Evolutionary conservation across 2,888 invertebrate species (phyloP).

Genomic region (Halictus ligatus): DNA sequence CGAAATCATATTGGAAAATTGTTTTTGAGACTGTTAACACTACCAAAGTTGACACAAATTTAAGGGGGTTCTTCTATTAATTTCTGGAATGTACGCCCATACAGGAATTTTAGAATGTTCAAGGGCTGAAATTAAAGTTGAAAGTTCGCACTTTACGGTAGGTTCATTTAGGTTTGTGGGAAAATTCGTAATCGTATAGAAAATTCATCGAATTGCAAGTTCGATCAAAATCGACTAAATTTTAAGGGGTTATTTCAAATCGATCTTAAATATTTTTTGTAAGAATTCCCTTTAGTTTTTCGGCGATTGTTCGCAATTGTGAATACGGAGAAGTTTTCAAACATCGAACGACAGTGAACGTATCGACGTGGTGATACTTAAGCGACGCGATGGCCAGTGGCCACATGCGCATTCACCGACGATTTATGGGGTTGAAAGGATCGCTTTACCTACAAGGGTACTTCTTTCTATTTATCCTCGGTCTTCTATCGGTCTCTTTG

Average conservation of each 20-base stretch:
- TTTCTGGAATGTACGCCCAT: too few species aligned
- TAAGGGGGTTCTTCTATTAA: too few species aligned
- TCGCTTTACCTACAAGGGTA: background rate
- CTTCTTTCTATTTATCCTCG: background rate
- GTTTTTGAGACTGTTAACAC: too few species aligned
- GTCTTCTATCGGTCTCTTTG: conserved; percentile 3
- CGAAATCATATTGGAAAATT: too few species aligned
- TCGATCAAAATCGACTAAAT: background rate
- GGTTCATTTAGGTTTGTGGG: background rate
- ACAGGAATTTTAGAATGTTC: too few species aligned
- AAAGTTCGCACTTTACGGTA: background rate
- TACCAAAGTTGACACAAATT: too few species aligned
- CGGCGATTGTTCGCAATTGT: background rate
- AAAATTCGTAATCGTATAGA: background rate
- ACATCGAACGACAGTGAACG: background rate
- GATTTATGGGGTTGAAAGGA: conserved; percentile 15
- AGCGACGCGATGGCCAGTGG: conserved; percentile 15
- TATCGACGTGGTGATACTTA: conserved; percentile 5
- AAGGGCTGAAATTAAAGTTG: background rate
- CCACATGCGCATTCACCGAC: conserved; percentile 13
- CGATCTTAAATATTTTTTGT: background rate
- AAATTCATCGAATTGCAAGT: background rate
- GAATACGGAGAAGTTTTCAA: background rate
- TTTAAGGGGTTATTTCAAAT: background rate
- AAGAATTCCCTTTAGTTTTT: background rate